Percentiles rank a stretch among this genome's conserved stretches.
Conservation (phyloP, 2,797 vertebrate species). For the Girardinus metallicus region DNA sequence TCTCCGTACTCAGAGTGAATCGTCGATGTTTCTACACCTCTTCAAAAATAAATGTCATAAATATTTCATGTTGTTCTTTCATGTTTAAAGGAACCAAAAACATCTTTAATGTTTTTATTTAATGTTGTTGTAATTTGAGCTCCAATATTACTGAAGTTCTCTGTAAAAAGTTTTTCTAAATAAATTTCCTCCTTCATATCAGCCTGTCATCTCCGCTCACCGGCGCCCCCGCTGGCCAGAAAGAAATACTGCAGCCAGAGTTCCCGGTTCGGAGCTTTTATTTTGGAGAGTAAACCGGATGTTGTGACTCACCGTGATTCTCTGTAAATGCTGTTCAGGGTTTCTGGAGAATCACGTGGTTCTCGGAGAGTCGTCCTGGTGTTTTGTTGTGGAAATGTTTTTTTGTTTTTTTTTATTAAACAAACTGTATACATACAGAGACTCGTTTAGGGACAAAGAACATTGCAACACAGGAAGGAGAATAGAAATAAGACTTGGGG, state of each 20-base stretch:
- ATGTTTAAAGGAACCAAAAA: not conserved
- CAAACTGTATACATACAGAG: no score
- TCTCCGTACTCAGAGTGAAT: slow-evolving; percentile 88
- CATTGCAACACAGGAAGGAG: no score
- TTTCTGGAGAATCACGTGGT: slow-evolving; percentile 37
- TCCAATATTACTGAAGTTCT: not conserved
- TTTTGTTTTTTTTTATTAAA: no score
- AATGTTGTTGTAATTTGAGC: not conserved
- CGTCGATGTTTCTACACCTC: not conserved
- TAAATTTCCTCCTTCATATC: not conserved
- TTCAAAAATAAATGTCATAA: not conserved
- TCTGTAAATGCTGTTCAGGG: fast-evolving
- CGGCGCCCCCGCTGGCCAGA: not conserved
- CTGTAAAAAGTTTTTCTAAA: not conserved
- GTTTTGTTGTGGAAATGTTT: not conserved
- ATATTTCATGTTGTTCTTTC: not conserved
- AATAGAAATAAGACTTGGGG: no score
- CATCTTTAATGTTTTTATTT: not conserved
- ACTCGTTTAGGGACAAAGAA: no score
- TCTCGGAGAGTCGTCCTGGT: not conserved
- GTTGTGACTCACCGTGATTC: fast-evolving
- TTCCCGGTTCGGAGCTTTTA: slow-evolving; percentile 18
- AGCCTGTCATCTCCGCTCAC: not conserved
- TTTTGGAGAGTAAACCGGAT: slow-evolving; percentile 9
- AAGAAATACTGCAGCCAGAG: not conserved